Evolutionary conservation across 2,888 invertebrate species (phyloP), one percentile per base, ranked within the genome.

Genomic region (Glyphotaelius pellucidus): DNA sequence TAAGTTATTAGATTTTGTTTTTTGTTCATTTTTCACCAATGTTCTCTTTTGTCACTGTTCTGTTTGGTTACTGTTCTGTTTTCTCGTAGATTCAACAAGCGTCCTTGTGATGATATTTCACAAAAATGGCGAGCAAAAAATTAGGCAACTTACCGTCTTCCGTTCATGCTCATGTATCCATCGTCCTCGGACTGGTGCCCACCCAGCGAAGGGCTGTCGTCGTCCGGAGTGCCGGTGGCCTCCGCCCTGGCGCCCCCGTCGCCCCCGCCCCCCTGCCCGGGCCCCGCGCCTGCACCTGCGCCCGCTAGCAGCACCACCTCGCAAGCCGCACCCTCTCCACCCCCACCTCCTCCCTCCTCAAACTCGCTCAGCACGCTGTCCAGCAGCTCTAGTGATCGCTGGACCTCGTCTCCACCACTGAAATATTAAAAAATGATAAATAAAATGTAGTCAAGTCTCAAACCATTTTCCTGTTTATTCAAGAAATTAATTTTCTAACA

Each of bases 131-230:
- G 15, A 3, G 0, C 5, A 0, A 5, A 25, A 67, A 67, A 67
- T 19, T 52, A 19, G 67, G 2, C 19, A 25, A 25, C 19, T 83
- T 92, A 97, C 97, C 97, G 97, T 95, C 98, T 97, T 94, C 98
- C 98, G 97, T 98, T 98, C 97, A 98, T 98, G 96, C 98, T 98
- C 98, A 98, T 98, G 96, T 98, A 98, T 95, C 98, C 98, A 97
- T 98, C 98, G 97, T 98, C 98, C 95, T 98, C 98, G 92, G 98
- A 98, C 95, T 98, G 98, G 95, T 98, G 98, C 94, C 98, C 98
- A 94, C 97, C 97, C 95, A 97, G 97, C 94, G 97, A 97, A 94
- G 98, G 98, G 95, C 98, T 98, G 96, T 98, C 98, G 95, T 96
- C 96, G 85, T 94, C 95, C 94, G 94, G 95, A 94, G 96, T 96